Percentiles rank a stretch among this genome's conserved stretches.
Evolutionary conservation across 2,888 invertebrate genomes (phyloP).

Genomic region (Caenorhabditis afra): DNA sequence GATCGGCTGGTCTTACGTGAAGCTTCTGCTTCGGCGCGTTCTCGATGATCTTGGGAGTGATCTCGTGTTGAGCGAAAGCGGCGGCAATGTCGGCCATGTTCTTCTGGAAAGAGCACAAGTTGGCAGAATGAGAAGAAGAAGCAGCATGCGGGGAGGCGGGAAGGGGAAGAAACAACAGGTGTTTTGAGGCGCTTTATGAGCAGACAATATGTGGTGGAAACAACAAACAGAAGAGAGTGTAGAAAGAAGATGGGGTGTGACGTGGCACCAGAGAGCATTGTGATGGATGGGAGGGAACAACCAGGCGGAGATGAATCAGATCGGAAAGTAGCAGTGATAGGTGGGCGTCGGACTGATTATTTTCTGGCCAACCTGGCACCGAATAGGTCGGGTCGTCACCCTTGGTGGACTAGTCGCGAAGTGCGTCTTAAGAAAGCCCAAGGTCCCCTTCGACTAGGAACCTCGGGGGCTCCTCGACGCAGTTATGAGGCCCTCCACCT

Average conservation of each 20-base stretch:
- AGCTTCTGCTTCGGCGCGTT: slow-evolving; percentile 74
- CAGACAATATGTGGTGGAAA: slow-evolving; percentile 33
- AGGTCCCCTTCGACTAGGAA: too few relatives aligned
- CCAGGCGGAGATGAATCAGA: slow-evolving; percentile 9
- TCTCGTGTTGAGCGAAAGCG: slow-evolving; percentile 76
- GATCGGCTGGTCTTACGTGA: slow-evolving; percentile 36
- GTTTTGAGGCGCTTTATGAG: slow-evolving; percentile 50
- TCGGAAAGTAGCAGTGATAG: background rate
- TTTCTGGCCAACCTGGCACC: too few relatives aligned
- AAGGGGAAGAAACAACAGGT: slow-evolving; percentile 38
- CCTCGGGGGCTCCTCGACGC: slow-evolving; percentile 12
- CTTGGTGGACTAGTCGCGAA: too few relatives aligned
- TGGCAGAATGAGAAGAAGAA: slow-evolving; percentile 13
- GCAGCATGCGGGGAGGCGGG: background rate
- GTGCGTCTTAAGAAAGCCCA: too few relatives aligned
- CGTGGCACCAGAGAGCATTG: slow-evolving; percentile 15
- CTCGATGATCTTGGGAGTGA: slow-evolving; percentile 78
- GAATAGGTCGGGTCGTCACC: too few relatives aligned
- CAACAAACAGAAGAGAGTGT: slow-evolving; percentile 8
- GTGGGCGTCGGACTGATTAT: background rate
- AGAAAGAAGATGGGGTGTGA: slow-evolving; percentile 17
- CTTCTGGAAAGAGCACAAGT: background rate
- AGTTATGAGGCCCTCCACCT: slow-evolving; percentile 36
- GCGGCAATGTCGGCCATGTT: slow-evolving; percentile 74
- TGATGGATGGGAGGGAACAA: slow-evolving; percentile 1